phyloP scores from a whole-genome alignment of 2,113 vertebrate genomes.

The Syngnathoides biaculeatus region DNA sequence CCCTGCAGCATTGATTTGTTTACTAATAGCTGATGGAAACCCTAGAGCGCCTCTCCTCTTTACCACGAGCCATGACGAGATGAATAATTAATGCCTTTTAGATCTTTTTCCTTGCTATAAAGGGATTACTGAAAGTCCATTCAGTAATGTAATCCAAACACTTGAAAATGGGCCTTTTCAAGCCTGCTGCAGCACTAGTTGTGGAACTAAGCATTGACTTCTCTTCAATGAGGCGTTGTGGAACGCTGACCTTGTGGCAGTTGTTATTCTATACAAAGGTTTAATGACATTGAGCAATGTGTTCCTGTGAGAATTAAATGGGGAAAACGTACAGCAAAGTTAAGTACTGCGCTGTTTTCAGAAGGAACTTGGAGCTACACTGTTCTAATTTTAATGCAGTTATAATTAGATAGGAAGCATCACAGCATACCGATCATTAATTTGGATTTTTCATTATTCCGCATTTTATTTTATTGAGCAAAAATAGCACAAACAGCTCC shows the following conservation, averaged over 20 bases:
- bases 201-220: constrained; percentile 32
- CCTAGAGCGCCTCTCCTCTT: constrained; percentile 70
- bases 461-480: no score
- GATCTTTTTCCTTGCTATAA: constrained; percentile 72
- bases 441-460: no score
- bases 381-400: neutral
- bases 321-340: neutral
- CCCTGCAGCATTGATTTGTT: constrained; percentile 78
- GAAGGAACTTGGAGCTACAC: neutral
- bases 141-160: constrained; percentile 66
- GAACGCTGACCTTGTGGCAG: constrained; percentile 19
- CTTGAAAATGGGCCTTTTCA: constrained; percentile 44
- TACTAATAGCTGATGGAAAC: constrained; percentile 78
- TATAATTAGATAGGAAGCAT: neutral
- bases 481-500: no score
- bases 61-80: constrained; percentile 66
- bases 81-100: constrained; percentile 77
- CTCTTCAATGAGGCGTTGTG: constrained; percentile 1
- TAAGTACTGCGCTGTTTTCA: neutral
- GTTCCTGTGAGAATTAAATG: neutral
- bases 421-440: no score
- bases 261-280: neutral
- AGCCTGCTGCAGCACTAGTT: constrained; percentile 34
- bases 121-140: constrained; percentile 71
- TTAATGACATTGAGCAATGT: constrained; percentile 7